Conservation (phyloP, 2,888 invertebrate genomes). For the Uropetala carovei region DNA sequence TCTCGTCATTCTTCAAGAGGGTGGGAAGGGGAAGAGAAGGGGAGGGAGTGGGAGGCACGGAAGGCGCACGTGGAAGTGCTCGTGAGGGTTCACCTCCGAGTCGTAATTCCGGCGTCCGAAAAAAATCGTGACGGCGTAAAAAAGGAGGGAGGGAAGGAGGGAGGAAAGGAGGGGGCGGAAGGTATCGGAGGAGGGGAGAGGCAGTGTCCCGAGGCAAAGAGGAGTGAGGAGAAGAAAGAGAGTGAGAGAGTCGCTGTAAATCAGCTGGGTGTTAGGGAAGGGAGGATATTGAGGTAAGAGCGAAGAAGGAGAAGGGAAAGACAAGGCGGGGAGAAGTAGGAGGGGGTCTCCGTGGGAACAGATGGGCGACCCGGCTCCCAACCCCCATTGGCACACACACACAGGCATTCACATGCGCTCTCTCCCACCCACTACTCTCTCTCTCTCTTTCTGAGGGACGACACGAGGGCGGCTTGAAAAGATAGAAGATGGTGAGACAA, state of each 20-base stretch:
- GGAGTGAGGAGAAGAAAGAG: background rate
- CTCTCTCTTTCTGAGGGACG: too few relatives aligned
- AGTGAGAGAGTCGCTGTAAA: conserved; percentile 39
- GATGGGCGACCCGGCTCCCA: conserved; percentile 61
- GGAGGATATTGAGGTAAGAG: conserved; percentile 42
- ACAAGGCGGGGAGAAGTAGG: background rate
- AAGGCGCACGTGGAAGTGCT: conserved; percentile 44
- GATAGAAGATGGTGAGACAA: conserved; percentile 1
- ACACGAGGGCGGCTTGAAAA: background rate
- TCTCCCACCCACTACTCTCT: background rate
- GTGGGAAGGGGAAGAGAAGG: too few relatives aligned
- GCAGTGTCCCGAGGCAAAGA: background rate
- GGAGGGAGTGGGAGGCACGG: background rate
- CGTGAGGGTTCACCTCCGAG: conserved; percentile 39
- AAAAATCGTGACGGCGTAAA: conserved; percentile 52
- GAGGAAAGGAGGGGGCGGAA: background rate
- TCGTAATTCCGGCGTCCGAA: conserved; percentile 57
- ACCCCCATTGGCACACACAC: conserved; percentile 30
- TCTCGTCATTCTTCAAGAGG: too few relatives aligned
- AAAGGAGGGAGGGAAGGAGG: conserved; percentile 1
- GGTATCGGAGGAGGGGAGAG: background rate
- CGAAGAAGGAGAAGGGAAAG: background rate
- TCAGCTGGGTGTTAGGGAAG: conserved; percentile 36
- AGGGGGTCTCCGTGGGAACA: conserved; percentile 61
- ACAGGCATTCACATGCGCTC: background rate